Percentiles rank a stretch among this genome's conserved stretches.
Evolutionary conservation across 1,140 invertebrate species (phyloP).

Genomic region (Meloidogyne chitwoodi): DNA sequence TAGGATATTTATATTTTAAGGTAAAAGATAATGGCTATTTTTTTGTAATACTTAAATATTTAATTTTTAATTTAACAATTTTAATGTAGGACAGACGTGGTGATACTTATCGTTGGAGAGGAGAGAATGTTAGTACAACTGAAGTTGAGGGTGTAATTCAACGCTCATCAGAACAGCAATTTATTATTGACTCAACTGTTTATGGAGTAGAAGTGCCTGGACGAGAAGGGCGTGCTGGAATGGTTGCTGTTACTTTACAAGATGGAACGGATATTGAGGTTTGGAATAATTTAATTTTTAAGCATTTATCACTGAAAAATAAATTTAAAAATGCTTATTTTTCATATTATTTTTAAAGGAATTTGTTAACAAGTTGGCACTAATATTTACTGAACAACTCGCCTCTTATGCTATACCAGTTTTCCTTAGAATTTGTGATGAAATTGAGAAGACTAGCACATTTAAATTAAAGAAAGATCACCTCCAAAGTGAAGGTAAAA

Average conservation of each 20-base stretch:
- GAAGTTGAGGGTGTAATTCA: slow-evolving; percentile 65
- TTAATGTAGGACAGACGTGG: slow-evolving; percentile 76
- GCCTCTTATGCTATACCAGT: slow-evolving; percentile 41
- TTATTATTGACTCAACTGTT: slow-evolving; percentile 82
- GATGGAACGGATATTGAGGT: slow-evolving; percentile 42
- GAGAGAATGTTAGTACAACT: slow-evolving; percentile 95
- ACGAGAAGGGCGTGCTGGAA: slow-evolving; percentile 85
- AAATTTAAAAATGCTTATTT: slow-evolving; percentile 1
- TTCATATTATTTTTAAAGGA: slow-evolving; percentile 19
- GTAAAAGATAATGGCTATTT: background rate
- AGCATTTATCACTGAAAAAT: no score
- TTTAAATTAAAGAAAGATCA: slow-evolving; percentile 45
- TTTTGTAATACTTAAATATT: background rate
- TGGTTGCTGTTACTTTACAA: slow-evolving; percentile 74
- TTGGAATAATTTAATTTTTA: background rate
- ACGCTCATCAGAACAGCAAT: slow-evolving; percentile 62
- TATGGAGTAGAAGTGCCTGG: slow-evolving; percentile 79
- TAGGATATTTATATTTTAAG: slow-evolving; percentile 88
- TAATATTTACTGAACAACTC: slow-evolving; percentile 29
- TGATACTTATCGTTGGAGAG: slow-evolving; percentile 85
- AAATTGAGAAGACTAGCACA: slow-evolving; percentile 46
- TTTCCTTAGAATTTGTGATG: slow-evolving; percentile 46
- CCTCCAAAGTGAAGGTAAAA: slow-evolving; percentile 34
- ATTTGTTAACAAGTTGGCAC: slow-evolving; percentile 30
- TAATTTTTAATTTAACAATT: background rate